phyloP scores from a whole-genome alignment of 2,888 invertebrate genomes.

The Tribolium freemani region DNA sequence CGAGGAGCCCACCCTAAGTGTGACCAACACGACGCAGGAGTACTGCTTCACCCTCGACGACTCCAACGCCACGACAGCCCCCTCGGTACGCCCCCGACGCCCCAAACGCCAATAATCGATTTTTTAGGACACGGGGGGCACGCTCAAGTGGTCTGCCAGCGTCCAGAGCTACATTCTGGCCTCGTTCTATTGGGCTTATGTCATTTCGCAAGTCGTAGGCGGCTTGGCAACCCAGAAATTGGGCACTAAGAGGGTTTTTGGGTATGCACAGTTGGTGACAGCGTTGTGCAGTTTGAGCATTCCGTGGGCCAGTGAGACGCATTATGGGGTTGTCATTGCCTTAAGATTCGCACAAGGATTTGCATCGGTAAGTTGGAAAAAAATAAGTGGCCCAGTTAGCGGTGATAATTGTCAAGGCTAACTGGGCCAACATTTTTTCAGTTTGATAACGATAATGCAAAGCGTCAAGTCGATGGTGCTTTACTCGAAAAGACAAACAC shows the following conservation, averaged over 20 bases:
- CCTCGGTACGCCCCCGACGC: conserved; percentile 48
- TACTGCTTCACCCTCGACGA: conserved; percentile 61
- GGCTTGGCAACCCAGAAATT: conserved; percentile 79
- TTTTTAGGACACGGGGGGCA: conserved; percentile 69
- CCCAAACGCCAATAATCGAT: background rate
- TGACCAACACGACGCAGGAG: conserved; percentile 57
- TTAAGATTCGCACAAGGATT: conserved; percentile 78
- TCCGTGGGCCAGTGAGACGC: conserved; percentile 75
- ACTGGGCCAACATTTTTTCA: background rate
- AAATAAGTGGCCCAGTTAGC: no score
- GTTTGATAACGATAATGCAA: no score
- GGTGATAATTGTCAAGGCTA: background rate
- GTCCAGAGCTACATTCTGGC: conserved; percentile 77
- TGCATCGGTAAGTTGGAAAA: conserved; percentile 72
- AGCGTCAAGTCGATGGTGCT: no score
- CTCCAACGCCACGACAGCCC: conserved; percentile 48
- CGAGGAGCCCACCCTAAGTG: conserved; percentile 55
- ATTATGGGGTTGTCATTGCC: conserved; percentile 74
- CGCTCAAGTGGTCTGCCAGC: conserved; percentile 76
- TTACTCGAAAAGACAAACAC: no score
- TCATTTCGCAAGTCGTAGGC: conserved; percentile 78
- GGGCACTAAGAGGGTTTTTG: conserved; percentile 80
- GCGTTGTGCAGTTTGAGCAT: conserved; percentile 78
- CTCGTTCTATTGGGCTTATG: conserved; percentile 83
- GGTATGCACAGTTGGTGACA: conserved; percentile 79